A percentile compares a stretch with the other conserved stretches of the same genome.
Evolutionary conservation across 1,140 invertebrate genomes (phyloP).

Genomic region (Calosoma granatense): DNA sequence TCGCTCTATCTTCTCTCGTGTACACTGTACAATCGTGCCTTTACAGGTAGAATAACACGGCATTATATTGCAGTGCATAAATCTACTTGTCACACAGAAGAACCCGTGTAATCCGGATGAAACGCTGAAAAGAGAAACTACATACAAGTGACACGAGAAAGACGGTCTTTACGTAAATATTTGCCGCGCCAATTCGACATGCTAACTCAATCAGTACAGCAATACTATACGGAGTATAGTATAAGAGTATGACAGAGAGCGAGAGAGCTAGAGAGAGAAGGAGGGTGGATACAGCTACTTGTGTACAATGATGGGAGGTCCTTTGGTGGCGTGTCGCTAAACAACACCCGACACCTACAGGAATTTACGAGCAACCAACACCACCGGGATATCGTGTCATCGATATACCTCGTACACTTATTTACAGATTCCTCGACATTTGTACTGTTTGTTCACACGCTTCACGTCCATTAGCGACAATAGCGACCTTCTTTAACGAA

Average conservation of each 20-base stretch:
- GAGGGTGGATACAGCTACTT: neutral
- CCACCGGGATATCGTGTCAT: no score
- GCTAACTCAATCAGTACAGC: no score
- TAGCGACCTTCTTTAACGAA: neutral
- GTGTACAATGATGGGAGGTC: neutral
- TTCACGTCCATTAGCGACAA: neutral
- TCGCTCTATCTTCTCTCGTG: no score
- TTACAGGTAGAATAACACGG: neutral
- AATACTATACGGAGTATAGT: no score
- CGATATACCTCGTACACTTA: neutral
- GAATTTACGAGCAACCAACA: neutral
- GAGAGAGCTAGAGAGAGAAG: no score
- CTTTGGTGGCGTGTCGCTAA: neutral
- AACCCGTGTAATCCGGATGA: neutral
- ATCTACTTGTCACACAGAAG: neutral
- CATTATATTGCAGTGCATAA: neutral
- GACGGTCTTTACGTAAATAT: conserved; percentile 15
- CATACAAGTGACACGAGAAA: neutral
- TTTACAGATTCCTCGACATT: neutral
- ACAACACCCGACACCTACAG: neutral
- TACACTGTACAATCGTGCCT: neutral
- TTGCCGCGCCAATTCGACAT: conserved; percentile 12
- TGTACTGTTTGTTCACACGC: neutral
- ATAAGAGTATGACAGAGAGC: no score
- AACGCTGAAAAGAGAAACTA: neutral